phyloP scores from a whole-genome alignment of 2,888 invertebrate species.

The Leistus spinibarbis region DNA sequence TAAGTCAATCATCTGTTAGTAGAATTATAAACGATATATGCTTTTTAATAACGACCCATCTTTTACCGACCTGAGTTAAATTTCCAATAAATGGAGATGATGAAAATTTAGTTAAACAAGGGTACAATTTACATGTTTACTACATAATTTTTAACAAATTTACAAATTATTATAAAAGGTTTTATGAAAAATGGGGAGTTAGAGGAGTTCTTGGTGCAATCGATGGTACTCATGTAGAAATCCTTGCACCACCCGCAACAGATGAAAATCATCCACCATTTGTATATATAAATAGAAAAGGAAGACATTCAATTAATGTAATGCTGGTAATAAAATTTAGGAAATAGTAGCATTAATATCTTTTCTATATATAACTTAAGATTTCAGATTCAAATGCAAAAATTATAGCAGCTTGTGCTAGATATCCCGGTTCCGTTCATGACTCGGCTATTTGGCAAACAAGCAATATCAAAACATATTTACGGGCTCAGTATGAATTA shows the following conservation, averaged over 20 bases:
- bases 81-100: no score
- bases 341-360: background rate
- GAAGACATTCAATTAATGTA: slow-evolving; percentile 35
- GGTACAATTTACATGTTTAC: no score
- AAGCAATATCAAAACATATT: background rate
- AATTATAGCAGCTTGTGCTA: background rate
- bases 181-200: background rate
- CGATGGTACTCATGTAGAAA: slow-evolving; percentile 38
- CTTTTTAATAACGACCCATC: no score
- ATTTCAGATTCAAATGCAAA: slow-evolving; percentile 8
- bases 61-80: no score
- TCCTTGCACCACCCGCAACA: slow-evolving; percentile 24
- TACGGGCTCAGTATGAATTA: background rate
- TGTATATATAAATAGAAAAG: slow-evolving; percentile 39
- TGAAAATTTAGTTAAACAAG: no score
- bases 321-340: background rate
- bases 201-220: background rate
- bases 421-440: background rate
- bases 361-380: slow-evolving; percentile 4
- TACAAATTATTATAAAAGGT: no score
- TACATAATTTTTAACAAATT: no score
- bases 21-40: no score
- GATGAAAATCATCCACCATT: slow-evolving; percentile 29
- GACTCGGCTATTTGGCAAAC: background rate
- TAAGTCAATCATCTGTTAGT: no score